These are phyloP conservation scores for Dreissena polymorpha DNA, from an alignment of 1,140 invertebrate genomes.

Conservation along the genomic window DNA sequence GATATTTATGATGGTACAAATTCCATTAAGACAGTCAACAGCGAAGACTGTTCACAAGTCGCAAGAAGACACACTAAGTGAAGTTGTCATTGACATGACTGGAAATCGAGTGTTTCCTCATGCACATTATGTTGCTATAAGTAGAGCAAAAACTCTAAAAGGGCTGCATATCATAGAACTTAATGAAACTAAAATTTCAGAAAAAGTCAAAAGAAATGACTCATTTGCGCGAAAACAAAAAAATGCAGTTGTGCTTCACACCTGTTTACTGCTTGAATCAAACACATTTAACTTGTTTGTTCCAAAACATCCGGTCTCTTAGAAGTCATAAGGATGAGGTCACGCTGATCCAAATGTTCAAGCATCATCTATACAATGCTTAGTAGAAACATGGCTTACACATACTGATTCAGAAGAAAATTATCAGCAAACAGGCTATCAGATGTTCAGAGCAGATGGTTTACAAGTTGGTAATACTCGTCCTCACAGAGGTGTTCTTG, in stretches of 20 bases:
- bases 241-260: neutral
- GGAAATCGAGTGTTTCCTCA: too few species aligned
- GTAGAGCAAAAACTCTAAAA: too few species aligned
- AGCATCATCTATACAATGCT: neutral
- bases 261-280: neutral
- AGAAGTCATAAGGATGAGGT: neutral
- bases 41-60: too few species aligned
- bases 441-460: neutral
- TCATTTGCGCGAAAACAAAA: neutral
- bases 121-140: too few species aligned
- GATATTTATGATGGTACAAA: too few species aligned
- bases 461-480: neutral
- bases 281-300: neutral
- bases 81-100: too few species aligned
- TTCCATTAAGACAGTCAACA: too few species aligned
- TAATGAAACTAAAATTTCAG: constrained; percentile 3
- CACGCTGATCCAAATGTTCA: neutral
- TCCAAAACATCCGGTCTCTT: neutral
- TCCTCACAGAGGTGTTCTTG: neutral
- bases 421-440: neutral
- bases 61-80: too few species aligned
- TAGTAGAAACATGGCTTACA: constrained; percentile 9
- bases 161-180: too few species aligned
- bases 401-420: neutral
- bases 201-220: neutral